phyloP scores from a whole-genome alignment of 2,888 invertebrate species.

The Meteorus cinctellus region DNA sequence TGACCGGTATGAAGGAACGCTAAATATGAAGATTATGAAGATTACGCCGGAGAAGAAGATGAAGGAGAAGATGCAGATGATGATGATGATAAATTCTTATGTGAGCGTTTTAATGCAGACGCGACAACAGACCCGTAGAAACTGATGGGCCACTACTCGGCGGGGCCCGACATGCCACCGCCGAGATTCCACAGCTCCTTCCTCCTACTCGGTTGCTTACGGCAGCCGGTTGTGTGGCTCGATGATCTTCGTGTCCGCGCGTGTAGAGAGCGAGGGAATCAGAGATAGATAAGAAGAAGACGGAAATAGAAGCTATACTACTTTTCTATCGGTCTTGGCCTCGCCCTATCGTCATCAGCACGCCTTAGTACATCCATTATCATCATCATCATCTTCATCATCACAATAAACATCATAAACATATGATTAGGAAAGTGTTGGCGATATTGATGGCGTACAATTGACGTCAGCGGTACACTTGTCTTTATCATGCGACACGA shows the following conservation, averaged over 20 bases:
- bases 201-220: slow-evolving; percentile 46
- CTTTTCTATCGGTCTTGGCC: slow-evolving; percentile 32
- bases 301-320: slow-evolving; percentile 2
- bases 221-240: slow-evolving; percentile 36
- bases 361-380: slow-evolving; percentile 36
- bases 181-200: slow-evolving; percentile 48
- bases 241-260: slow-evolving; percentile 28
- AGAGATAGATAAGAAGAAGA: background rate
- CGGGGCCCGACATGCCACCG: slow-evolving; percentile 49
- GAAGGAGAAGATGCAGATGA: background rate
- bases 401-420: background rate
- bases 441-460: slow-evolving; percentile 17
- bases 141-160: slow-evolving; percentile 52
- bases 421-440: background rate
- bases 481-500: slow-evolving; percentile 9
- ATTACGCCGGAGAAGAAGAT: background rate
- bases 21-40: background rate
- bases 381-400: slow-evolving; percentile 39
- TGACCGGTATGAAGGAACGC: background rate
- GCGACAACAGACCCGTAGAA: slow-evolving; percentile 54
- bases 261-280: background rate
- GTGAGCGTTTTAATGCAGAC: slow-evolving; percentile 31
- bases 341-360: slow-evolving; percentile 45
- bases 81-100: background rate
- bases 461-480: slow-evolving; percentile 12